These are phyloP conservation scores for Aspidiotus rigidus DNA, from an alignment of 2,888 invertebrate genomes.

Conservation along the genomic window DNA sequence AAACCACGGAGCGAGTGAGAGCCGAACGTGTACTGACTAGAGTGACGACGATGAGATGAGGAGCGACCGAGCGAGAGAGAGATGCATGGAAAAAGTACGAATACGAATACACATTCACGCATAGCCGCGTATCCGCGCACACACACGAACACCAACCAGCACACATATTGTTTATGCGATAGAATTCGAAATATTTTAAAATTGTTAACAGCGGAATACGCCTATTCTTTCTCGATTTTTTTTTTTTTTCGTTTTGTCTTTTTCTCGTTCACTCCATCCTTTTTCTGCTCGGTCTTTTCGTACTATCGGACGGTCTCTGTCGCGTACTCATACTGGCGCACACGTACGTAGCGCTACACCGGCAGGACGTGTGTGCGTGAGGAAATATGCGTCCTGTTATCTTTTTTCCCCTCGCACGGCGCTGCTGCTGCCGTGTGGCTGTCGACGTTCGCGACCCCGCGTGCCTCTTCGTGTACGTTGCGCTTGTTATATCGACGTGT, in stretches of 20 bases:
- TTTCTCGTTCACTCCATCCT: constrained; percentile 8
- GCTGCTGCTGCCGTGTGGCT: not conserved
- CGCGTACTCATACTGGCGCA: constrained; percentile 16
- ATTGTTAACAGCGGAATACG: constrained; percentile 28
- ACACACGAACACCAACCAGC: constrained; percentile 5
- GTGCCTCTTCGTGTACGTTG: not conserved
- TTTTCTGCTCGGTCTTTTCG: not conserved
- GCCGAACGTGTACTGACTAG: not conserved
- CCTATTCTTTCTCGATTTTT: constrained; percentile 29
- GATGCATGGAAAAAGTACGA: not conserved
- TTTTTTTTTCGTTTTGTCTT: constrained; percentile 22
- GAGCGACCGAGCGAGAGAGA: not conserved
- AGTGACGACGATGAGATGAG: not conserved
- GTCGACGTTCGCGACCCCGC: not conserved
- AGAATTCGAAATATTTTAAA: constrained; percentile 28
- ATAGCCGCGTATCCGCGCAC: constrained; percentile 3
- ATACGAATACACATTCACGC: constrained; percentile 8
- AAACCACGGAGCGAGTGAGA: not conserved
- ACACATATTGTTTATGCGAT: constrained; percentile 20
- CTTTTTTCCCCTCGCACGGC: constrained; percentile 20
- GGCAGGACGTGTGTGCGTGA: constrained; percentile 21
- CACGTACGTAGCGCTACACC: not conserved
- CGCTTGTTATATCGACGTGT: constrained; percentile 2
- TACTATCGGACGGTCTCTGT: constrained; percentile 11
- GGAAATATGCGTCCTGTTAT: constrained; percentile 31